Evolutionary conservation across 2,113 vertebrate genomes (phyloP).

Genomic region (Leptobrachium ailaonicum): DNA sequence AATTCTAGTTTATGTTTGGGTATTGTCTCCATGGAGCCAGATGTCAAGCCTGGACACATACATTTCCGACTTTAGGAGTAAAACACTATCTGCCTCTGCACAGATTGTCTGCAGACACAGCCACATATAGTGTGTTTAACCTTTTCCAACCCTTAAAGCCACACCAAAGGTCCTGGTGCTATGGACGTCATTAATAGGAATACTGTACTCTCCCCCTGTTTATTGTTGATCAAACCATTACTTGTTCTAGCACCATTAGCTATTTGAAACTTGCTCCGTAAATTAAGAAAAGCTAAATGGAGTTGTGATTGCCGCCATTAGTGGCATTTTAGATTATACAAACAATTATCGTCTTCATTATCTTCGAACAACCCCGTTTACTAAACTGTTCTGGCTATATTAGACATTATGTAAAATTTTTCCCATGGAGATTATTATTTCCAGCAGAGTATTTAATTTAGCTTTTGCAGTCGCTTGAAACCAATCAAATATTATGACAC

Average conservation of each 20-base stretch:
- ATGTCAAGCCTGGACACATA: too few relatives aligned
- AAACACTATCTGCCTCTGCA: too few relatives aligned
- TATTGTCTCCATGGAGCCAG: too few relatives aligned
- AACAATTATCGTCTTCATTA: constrained; percentile 77
- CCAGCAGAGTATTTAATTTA: constrained; percentile 69
- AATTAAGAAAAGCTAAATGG: constrained; percentile 78
- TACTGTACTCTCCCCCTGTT: constrained; percentile 56
- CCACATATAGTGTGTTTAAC: constrained; percentile 28
- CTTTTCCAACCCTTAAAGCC: not conserved
- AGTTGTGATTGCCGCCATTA: constrained; percentile 72
- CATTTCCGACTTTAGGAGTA: too few relatives aligned
- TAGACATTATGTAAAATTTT: constrained; percentile 66
- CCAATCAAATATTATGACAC: constrained; percentile 71
- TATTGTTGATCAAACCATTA: constrained; percentile 65
- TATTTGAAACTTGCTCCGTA: constrained; percentile 74
- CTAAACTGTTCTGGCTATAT: constrained; percentile 63
- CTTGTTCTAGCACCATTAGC: constrained; percentile 70
- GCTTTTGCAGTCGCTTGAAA: constrained; percentile 63
- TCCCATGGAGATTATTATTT: constrained; percentile 73
- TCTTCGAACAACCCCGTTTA: constrained; percentile 61
- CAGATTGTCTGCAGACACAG: not conserved
- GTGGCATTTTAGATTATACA: constrained; percentile 75
- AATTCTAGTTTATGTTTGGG: too few relatives aligned
- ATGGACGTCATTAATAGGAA: constrained; percentile 31
- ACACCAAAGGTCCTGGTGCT: not conserved